Conservation (phyloP, 2,888 invertebrate species). For the Campaea margaritaria region DNA sequence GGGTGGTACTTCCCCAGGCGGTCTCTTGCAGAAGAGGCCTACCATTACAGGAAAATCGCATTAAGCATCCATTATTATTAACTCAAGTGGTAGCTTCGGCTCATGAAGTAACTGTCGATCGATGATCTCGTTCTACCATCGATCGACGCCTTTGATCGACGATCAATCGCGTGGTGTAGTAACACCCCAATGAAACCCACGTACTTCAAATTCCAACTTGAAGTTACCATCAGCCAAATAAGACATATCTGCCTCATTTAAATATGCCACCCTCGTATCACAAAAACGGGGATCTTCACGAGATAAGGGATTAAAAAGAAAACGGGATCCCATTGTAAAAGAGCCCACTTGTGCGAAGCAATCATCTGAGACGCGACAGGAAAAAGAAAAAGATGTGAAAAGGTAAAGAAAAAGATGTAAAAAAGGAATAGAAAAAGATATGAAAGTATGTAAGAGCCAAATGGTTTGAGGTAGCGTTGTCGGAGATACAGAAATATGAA, state of each 20-base stretch:
- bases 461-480: constrained; percentile 36
- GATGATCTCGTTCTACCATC: too few species aligned
- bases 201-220: too few species aligned
- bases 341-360: constrained; percentile 53
- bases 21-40: too few species aligned
- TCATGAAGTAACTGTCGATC: too few species aligned
- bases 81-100: too few species aligned
- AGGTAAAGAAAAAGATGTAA: constrained; percentile 27
- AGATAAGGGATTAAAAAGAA: constrained; percentile 76
- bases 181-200: too few species aligned
- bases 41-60: too few species aligned
- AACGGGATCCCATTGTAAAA: constrained; percentile 66
- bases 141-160: too few species aligned
- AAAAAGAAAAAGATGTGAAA: constrained; percentile 31
- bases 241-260: constrained; percentile 50
- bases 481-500: too few species aligned
- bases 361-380: constrained; percentile 46
- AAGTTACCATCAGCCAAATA: background rate
- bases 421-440: constrained; percentile 35
- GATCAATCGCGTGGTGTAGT: too few species aligned
- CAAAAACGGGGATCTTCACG: constrained; percentile 36
- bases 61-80: too few species aligned
- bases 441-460: constrained; percentile 32
- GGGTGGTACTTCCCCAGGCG: too few species aligned
- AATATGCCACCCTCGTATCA: constrained; percentile 54